Conservation (phyloP, 2,113 vertebrate species). For the Crocuta crocuta region DNA sequence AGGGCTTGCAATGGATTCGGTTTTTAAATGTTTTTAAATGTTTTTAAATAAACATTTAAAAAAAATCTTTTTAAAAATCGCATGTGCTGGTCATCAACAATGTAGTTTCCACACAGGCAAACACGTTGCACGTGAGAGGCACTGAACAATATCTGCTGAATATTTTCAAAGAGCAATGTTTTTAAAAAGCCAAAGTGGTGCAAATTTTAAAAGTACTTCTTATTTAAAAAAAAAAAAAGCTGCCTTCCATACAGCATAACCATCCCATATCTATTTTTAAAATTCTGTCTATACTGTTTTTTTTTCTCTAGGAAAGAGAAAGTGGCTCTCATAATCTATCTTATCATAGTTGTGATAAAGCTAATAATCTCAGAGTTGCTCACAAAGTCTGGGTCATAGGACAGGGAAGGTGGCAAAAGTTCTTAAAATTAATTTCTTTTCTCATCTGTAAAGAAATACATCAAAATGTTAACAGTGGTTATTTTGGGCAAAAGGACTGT, state of each 20-base stretch:
- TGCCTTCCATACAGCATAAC: background rate
- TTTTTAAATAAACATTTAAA: too few relatives aligned
- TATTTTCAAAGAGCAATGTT: background rate
- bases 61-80: background rate
- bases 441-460: conserved; percentile 5
- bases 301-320: background rate
- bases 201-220: background rate
- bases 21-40: too few relatives aligned
- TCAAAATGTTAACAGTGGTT: background rate
- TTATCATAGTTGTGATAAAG: background rate
- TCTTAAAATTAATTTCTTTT: conserved; percentile 25
- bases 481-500: background rate
- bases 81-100: background rate
- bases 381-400: background rate
- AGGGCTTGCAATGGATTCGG: too few relatives aligned
- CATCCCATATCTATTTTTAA: background rate
- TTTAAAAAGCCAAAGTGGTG: background rate
- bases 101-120: background rate
- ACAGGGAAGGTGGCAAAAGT: background rate
- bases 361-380: conserved; percentile 13
- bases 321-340: conserved; percentile 20
- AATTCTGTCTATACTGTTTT: background rate
- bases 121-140: background rate
- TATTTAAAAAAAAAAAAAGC: background rate
- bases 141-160: background rate